These are phyloP conservation scores for Drosophila pectinifera DNA, from an alignment of 1,140 invertebrate species.

Conservation along the genomic window DNA sequence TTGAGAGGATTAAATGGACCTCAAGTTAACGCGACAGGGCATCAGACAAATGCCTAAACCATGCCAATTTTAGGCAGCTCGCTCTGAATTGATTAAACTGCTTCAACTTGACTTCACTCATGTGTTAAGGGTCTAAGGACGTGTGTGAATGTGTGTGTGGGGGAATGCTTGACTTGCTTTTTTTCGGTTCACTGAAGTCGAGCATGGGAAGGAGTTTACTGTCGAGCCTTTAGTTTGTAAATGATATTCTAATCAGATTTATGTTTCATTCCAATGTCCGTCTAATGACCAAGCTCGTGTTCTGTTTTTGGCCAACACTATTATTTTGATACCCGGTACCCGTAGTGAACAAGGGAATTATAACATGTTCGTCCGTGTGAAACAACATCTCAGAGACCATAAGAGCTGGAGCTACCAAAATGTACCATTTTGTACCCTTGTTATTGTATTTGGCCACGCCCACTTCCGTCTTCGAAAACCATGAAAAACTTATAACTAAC, in stretches of 20 bases:
- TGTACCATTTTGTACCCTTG: too few relatives aligned
- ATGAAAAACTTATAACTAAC: too few relatives aligned
- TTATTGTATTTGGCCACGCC: too few relatives aligned
- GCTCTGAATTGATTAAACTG: conserved; percentile 65
- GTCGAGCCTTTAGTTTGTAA: too few relatives aligned
- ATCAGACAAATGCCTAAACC: conserved; percentile 57
- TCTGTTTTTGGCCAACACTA: conserved; percentile 9
- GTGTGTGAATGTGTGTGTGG: conserved; percentile 20
- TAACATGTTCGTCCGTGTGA: too few relatives aligned
- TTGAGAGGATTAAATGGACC: conserved; percentile 41
- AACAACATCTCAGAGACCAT: too few relatives aligned
- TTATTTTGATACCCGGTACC: too few relatives aligned
- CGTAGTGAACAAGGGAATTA: too few relatives aligned
- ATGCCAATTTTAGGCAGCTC: conserved; percentile 2
- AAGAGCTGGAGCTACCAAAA: too few relatives aligned
- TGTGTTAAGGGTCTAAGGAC: conserved; percentile 56
- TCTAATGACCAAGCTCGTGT: conserved; percentile 32
- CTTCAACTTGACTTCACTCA: conserved; percentile 71
- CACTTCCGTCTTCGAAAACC: too few relatives aligned
- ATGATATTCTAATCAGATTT: conserved; percentile 77
- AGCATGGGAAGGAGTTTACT: conserved; percentile 1
- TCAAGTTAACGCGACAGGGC: conserved; percentile 42
- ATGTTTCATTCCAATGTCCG: conserved; percentile 50
- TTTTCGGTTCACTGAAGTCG: conserved; percentile 75
- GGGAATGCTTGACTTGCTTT: conserved; percentile 70